Conservation (phyloP, 2,888 invertebrate species). For the Scrobipalpa costella region DNA sequence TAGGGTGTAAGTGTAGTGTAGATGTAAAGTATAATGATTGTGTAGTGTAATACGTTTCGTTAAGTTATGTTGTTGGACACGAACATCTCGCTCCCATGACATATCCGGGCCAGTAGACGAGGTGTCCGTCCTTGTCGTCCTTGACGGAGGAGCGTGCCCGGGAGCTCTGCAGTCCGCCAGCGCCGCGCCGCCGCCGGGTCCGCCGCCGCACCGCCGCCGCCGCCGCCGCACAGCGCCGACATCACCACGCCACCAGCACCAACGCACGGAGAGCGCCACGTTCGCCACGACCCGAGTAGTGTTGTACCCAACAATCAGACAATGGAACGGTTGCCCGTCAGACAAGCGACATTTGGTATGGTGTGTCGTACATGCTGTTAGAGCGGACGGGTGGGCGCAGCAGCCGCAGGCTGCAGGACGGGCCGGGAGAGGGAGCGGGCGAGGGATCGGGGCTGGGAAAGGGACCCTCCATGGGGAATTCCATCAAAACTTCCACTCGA, state of each 20-base stretch:
- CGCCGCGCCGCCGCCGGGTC: constrained; percentile 41
- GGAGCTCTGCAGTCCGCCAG: constrained; percentile 84
- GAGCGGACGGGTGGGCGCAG: constrained; percentile 67
- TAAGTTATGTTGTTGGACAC: constrained; percentile 87
- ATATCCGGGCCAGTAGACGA: constrained; percentile 99
- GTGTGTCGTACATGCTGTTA: constrained; percentile 80
- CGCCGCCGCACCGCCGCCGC: constrained; percentile 40
- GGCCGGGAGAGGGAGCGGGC: constrained; percentile 40
- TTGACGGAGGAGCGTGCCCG: constrained; percentile 94
- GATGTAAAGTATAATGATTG: no score
- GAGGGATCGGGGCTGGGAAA: constrained; percentile 36
- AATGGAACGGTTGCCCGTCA: constrained; percentile 83
- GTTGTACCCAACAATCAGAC: constrained; percentile 83
- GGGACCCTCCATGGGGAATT: constrained; percentile 39
- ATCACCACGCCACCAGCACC: constrained; percentile 50
- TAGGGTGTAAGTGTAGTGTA: constrained; percentile 34
- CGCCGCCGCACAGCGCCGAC: constrained; percentile 41
- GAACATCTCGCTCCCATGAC: constrained; percentile 99
- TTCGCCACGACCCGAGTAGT: constrained; percentile 81
- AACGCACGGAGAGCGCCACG: constrained; percentile 76
- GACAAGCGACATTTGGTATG: constrained; percentile 81
- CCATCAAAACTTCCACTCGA: constrained; percentile 46
- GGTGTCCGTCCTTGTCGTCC: constrained; percentile 99
- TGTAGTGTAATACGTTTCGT: constrained; percentile 50
- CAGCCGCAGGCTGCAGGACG: constrained; percentile 45